These are phyloP conservation scores for Parnassius smintheus DNA, from an alignment of 2,888 invertebrate species.

Conservation along the genomic window DNA sequence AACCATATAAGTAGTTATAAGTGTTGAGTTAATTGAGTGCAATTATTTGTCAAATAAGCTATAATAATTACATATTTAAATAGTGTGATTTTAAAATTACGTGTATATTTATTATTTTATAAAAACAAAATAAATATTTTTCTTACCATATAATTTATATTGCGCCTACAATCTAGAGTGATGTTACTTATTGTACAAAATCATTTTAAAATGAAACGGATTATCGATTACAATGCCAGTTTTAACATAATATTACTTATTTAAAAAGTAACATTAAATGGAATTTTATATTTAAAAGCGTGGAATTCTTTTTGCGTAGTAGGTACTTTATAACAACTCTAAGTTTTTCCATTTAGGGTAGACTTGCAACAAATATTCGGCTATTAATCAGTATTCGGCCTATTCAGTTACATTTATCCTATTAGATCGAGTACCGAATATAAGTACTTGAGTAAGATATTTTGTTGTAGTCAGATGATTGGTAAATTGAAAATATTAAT, in stretches of 20 bases:
- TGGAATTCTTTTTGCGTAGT: too few species aligned
- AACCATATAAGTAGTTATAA: slow-evolving; percentile 24
- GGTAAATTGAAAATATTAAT: too few species aligned
- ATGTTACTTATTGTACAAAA: slow-evolving; percentile 2
- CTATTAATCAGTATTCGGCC: too few species aligned
- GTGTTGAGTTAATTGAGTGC: slow-evolving; percentile 23
- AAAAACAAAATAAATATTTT: background rate
- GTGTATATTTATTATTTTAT: slow-evolving; percentile 20
- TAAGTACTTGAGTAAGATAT: too few species aligned
- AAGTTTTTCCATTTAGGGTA: too few species aligned
- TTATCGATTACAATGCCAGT: background rate
- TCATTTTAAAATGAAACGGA: background rate
- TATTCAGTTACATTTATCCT: too few species aligned
- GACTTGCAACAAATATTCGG: too few species aligned
- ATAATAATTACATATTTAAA: slow-evolving; percentile 1
- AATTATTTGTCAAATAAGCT: slow-evolving; percentile 20
- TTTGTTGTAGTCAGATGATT: too few species aligned
- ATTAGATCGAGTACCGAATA: too few species aligned
- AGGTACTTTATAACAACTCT: too few species aligned
- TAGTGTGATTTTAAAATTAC: slow-evolving; percentile 12
- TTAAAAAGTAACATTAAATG: background rate
- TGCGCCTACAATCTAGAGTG: slow-evolving; percentile 4
- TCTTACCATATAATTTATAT: slow-evolving; percentile 8
- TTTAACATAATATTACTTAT: background rate
- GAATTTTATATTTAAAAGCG: background rate